Percentiles rank a stretch among this genome's conserved stretches.
These are phyloP conservation scores for Dicaeum eximium DNA, from an alignment of 2,113 vertebrate species.

Conservation along the genomic window DNA sequence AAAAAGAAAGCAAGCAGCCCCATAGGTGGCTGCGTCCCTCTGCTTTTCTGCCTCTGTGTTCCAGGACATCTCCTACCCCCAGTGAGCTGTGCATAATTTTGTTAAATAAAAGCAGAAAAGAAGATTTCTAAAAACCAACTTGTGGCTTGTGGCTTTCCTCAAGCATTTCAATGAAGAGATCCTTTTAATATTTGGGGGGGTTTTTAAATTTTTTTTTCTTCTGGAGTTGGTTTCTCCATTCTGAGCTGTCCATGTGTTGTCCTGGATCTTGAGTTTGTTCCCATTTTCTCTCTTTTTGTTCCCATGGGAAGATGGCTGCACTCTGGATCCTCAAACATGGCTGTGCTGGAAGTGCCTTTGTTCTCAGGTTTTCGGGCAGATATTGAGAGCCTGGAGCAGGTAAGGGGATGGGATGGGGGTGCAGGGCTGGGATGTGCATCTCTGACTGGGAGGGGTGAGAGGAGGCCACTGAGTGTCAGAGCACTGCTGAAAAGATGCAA, in stretches of 20 bases:
- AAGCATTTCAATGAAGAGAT: not conserved
- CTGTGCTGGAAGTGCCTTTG: slow-evolving; percentile 87
- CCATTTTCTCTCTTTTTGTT: not conserved
- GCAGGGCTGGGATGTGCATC: not conserved
- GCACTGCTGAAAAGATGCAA: not conserved
- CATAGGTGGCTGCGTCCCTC: not conserved
- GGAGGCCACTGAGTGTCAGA: not conserved
- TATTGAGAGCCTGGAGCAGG: slow-evolving; percentile 88
- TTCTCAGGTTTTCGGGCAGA: slow-evolving; percentile 87
- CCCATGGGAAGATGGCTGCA: slow-evolving; percentile 83
- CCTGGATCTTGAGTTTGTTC: not conserved
- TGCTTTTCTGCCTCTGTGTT: not conserved
- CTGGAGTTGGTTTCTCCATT: not conserved
- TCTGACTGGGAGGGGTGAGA: not conserved
- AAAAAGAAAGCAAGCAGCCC: not conserved
- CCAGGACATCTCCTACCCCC: not conserved
- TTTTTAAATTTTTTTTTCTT: too few species aligned
- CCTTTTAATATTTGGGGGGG: not conserved
- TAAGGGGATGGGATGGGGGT: not conserved
- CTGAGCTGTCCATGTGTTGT: not conserved
- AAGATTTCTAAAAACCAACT: not conserved
- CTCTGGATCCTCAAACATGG: slow-evolving; percentile 92
- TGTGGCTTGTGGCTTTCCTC: not conserved
- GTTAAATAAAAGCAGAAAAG: not conserved
- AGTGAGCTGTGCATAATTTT: not conserved